Percentiles rank a stretch among this genome's conserved stretches.
These are phyloP conservation scores for Brotula barbata DNA, from an alignment of 2,797 vertebrate species.

Conservation along the genomic window DNA sequence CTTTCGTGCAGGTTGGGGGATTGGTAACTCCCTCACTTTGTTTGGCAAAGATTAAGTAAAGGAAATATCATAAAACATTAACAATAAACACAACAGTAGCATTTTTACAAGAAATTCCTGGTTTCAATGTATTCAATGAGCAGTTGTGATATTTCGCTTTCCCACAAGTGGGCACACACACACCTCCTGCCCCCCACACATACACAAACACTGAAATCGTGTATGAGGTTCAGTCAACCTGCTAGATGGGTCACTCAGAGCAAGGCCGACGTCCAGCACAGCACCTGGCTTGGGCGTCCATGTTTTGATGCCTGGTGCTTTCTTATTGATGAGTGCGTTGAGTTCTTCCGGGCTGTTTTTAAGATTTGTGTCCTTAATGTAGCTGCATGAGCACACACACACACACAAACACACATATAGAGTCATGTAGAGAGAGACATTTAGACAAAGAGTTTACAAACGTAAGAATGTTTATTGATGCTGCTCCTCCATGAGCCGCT, in stretches of 20 bases:
- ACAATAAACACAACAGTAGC: no score
- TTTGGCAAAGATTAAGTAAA: conserved; percentile 15
- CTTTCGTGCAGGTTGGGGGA: conserved; percentile 68
- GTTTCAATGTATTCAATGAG: no score
- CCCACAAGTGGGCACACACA: not conserved
- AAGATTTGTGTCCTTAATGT: conserved; percentile 79
- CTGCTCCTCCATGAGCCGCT: not conserved
- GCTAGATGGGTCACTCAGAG: conserved; percentile 68
- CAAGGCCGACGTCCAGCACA: conserved; percentile 76
- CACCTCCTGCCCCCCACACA: not conserved
- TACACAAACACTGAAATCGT: not conserved
- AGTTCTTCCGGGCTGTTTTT: conserved; percentile 80
- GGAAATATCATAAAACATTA: no score
- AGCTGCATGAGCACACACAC: conserved; percentile 60
- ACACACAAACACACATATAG: not conserved
- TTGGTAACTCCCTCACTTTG: conserved; percentile 69
- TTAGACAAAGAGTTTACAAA: no score
- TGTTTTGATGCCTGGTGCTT: conserved; percentile 56
- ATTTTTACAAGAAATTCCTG: no score
- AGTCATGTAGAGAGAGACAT: not conserved
- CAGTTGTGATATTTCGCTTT: not conserved
- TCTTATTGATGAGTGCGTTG: conserved; percentile 74
- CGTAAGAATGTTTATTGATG: not conserved
- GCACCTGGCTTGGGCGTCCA: conserved; percentile 82
- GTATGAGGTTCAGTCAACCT: conserved; percentile 57